These are phyloP conservation scores for Lithophane socia DNA, from an alignment of 2,888 invertebrate genomes.

Conservation along the genomic window DNA sequence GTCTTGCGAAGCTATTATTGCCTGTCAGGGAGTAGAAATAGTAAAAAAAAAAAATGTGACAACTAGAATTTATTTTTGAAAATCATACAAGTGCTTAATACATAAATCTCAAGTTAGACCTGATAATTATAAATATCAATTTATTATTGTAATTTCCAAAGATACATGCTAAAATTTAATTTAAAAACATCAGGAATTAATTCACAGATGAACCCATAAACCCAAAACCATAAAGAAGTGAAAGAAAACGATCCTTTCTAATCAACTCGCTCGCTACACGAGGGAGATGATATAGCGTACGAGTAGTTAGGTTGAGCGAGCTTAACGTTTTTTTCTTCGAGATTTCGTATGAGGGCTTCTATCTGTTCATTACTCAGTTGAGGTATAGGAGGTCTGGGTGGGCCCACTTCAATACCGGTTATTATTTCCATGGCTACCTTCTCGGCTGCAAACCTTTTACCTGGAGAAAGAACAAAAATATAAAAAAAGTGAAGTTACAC, in stretches of 20 bases:
- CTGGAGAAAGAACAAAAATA: not conserved
- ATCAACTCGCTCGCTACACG: not conserved
- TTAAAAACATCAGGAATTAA: not conserved
- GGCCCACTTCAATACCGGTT: not conserved
- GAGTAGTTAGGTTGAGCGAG: not conserved
- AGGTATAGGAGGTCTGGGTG: not conserved
- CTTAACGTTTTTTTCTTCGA: not conserved
- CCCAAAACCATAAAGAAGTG: not conserved
- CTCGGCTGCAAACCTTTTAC: not conserved
- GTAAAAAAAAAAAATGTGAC: not conserved
- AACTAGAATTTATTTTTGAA: constrained; percentile 1
- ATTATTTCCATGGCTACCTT: not conserved
- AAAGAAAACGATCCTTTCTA: not conserved
- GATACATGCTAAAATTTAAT: not conserved
- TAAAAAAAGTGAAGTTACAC: not conserved
- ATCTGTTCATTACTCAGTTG: not conserved
- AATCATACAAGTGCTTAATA: not conserved
- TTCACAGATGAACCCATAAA: not conserved
- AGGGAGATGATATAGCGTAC: too few relatives aligned
- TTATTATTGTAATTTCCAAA: not conserved
- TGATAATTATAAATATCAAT: not conserved
- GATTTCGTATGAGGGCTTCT: not conserved
- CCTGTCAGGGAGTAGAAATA: not conserved
- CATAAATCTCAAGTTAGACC: not conserved
- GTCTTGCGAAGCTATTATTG: not conserved